Percentiles rank a stretch among this genome's conserved stretches.
phyloP scores from a whole-genome alignment of 1,140 invertebrate genomes.

The Papilio dardanus region DNA sequence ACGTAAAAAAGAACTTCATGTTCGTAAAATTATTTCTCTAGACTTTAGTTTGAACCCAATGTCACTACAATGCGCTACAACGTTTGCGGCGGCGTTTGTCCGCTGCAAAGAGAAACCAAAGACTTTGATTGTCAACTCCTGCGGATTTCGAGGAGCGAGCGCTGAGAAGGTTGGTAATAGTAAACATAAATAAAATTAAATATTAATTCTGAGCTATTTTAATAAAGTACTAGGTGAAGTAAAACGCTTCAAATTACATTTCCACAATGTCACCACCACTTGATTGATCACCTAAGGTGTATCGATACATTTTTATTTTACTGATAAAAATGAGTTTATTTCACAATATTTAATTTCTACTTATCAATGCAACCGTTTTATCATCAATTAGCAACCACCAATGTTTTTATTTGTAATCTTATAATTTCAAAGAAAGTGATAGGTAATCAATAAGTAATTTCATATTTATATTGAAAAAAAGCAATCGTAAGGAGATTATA shows the following conservation, averaged over 20 bases:
- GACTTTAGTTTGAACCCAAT: constrained; percentile 78
- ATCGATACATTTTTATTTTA: not conserved
- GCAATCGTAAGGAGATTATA: not conserved
- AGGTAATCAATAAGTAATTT: not conserved
- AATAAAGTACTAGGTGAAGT: no score
- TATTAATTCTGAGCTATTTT: no score
- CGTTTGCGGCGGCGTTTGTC: constrained; percentile 75
- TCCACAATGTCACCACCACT: no score
- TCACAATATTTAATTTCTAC: not conserved
- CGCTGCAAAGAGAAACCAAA: constrained; percentile 78
- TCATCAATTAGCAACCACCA: not conserved
- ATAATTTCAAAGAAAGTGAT: not conserved
- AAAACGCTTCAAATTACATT: no score
- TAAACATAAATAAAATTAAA: not conserved
- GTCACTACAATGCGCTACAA: constrained; percentile 73
- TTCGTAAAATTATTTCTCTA: constrained; percentile 40
- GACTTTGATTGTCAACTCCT: constrained; percentile 74
- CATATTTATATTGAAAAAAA: not conserved
- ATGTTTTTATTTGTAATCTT: not conserved
- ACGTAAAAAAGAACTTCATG: no score
- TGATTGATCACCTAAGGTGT: not conserved
- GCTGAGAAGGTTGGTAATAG: constrained; percentile 65
- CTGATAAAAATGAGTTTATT: not conserved
- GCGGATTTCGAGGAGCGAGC: constrained; percentile 68
- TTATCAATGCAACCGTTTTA: not conserved